A percentile compares a stretch with the other conserved stretches of the same genome.
Conservation (phyloP, 2,888 invertebrate species). For the Leptarthrus brevirostris region DNA sequence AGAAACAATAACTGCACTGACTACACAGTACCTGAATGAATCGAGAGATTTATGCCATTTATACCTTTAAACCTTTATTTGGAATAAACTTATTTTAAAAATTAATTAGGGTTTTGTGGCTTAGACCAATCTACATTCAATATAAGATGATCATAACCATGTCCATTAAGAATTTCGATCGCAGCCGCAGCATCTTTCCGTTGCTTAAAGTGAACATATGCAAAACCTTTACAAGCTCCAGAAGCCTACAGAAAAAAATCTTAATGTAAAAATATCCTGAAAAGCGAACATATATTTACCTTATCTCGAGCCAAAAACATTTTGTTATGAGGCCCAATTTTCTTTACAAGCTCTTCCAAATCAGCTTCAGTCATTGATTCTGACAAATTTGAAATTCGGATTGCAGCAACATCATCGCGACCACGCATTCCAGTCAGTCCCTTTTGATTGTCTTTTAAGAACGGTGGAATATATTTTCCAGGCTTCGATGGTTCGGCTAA, state of each 20-base stretch:
- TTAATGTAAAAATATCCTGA: background rate
- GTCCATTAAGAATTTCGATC: slow-evolving; percentile 88
- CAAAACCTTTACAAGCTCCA: slow-evolving; percentile 94
- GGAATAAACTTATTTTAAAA: too few relatives aligned
- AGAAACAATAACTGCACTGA: too few relatives aligned
- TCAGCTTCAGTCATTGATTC: slow-evolving; percentile 96
- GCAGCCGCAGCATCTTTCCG: slow-evolving; percentile 92
- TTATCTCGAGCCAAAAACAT: slow-evolving; percentile 96
- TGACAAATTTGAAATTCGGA: slow-evolving; percentile 96
- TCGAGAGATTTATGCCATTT: too few relatives aligned
- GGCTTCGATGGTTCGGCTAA: slow-evolving; percentile 59
- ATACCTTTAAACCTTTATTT: too few relatives aligned
- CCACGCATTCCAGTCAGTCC: slow-evolving; percentile 74
- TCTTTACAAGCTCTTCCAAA: slow-evolving; percentile 93
- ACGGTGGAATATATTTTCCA: slow-evolving; percentile 87
- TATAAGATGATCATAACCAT: slow-evolving; percentile 98
- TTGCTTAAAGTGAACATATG: slow-evolving; percentile 96
- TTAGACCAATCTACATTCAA: slow-evolving; percentile 99
- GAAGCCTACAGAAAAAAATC: slow-evolving; percentile 70
- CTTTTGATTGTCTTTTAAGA: slow-evolving; percentile 86
- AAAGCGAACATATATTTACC: slow-evolving; percentile 59
- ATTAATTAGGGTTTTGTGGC: slow-evolving; percentile 77
- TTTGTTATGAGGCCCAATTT: slow-evolving; percentile 92
- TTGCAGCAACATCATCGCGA: slow-evolving; percentile 88
- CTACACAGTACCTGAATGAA: too few relatives aligned